Base-by-base conservation (phyloP, 2,888 invertebrate genomes). In the Phalera bucephala region DNA sequence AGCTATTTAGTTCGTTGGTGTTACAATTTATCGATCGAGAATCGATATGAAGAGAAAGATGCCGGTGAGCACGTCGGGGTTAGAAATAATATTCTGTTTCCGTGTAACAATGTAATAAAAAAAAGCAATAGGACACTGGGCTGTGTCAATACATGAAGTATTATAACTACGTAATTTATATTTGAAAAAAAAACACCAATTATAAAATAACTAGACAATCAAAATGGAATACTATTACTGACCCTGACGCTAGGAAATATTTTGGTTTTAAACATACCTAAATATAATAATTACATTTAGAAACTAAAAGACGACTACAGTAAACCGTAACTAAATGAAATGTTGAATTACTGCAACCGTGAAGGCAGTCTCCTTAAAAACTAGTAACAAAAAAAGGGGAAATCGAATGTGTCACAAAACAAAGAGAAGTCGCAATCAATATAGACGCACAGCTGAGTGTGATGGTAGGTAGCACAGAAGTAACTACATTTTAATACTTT, bases 401-500 rank as follows among this genome's bases (percentile, higher is more conserved):
- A 52, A 52, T 46, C 31, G 36, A 61, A 57, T 49, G 43, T 40
- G 40, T 45, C 38, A 39, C 31, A 53, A 36, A 45, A 46, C 39
- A 32, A 36, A 40, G 28, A 39, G 33, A 42, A 44, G 47, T 55
- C 52, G 56, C 52, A 54, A 58, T 63, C 53, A 67, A 70, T 57
- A 68, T 70, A 72, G 71, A 75, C 69, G 60, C 67, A 56, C 62
- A 64, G 66, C 60, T 66, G 50, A 59, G 56, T 58, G 72, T 80
- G 80, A 78, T 81, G 77, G 70, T 74, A 53, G 53, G 72, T 73
- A 76, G 72, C 65, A 73, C 64, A 73, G 49, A 48, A 48, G 73
- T 68, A 68, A 65, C 72, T 80, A 76, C 69, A 69, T 70, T 66
- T 73, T 71, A 80, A 80, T 80, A 80, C 78, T 80, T 84, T 80